These are phyloP conservation scores for Diplazon laetatorius DNA, from an alignment of 2,888 invertebrate genomes.

Conservation along the genomic window DNA sequence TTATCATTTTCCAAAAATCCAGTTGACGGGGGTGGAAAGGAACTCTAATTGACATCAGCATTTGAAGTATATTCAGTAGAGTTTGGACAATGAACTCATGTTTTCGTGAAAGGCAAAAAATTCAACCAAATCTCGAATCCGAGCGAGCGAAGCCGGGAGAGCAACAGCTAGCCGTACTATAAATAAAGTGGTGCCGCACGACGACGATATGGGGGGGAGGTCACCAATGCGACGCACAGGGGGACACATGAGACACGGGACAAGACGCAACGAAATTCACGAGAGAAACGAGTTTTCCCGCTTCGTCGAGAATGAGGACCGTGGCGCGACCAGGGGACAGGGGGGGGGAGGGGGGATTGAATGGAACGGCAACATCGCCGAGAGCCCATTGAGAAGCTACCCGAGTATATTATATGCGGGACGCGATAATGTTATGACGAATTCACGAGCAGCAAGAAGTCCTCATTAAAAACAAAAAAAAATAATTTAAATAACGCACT, in stretches of 20 bases:
- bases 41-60: too few relatives aligned
- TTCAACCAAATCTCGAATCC: too few relatives aligned
- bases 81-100: too few relatives aligned
- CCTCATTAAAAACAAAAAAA: too few relatives aligned
- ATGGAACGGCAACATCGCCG: conserved; percentile 71
- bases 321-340: too few relatives aligned
- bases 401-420: conserved; percentile 50
- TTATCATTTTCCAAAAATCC: too few relatives aligned
- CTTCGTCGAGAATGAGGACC: conserved; percentile 46
- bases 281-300: conserved; percentile 56
- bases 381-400: conserved; percentile 59
- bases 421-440: neutral
- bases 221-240: neutral
- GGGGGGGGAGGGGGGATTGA: conserved; percentile 66
- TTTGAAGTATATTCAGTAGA: too few relatives aligned
- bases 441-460: neutral
- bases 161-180: neutral
- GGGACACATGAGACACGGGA: neutral
- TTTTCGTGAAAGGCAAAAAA: too few relatives aligned
- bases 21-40: too few relatives aligned
- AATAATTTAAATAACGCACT: too few relatives aligned
- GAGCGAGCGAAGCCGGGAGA: too few relatives aligned
- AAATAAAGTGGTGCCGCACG: neutral
- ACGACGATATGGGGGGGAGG: conserved; percentile 1
- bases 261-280: neutral